A percentile compares a stretch with the other conserved stretches of the same genome.
Evolutionary conservation across 2,113 vertebrate genomes (phyloP).

Genomic region (Pluvianellus socialis): DNA sequence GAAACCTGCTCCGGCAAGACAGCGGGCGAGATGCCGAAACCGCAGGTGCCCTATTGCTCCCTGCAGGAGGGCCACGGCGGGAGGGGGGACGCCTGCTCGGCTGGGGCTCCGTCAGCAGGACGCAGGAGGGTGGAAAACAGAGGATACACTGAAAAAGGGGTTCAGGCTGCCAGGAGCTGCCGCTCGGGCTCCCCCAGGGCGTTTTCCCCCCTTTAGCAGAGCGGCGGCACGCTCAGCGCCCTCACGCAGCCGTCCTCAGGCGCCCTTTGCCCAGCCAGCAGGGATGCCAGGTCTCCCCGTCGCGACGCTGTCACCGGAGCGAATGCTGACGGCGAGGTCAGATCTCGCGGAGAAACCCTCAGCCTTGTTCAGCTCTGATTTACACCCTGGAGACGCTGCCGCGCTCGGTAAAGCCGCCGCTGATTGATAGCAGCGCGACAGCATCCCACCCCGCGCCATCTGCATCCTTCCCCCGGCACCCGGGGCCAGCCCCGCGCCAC

Average conservation of each 20-base stretch:
- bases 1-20: background rate
- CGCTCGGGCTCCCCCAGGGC: rapidly evolving
- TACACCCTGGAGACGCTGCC: background rate
- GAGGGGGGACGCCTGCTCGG: background rate
- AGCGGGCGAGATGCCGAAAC: background rate
- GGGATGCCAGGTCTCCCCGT: background rate
- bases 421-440: slow-evolving; percentile 15
- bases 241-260: background rate
- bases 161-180: background rate
- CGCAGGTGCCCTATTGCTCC: background rate
- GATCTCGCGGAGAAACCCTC: background rate
- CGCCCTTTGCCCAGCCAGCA: background rate
- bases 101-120: background rate
- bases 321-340: background rate
- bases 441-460: background rate
- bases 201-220: rapidly evolving
- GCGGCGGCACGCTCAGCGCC: background rate
- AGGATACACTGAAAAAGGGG: background rate
- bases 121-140: background rate
- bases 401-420: background rate
- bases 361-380: slow-evolving; percentile 1
- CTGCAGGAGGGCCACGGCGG: rapidly evolving
- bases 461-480: background rate
- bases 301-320: background rate
- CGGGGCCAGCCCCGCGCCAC: background rate